Base-by-base conservation (phyloP, 2,888 invertebrate species). In the Hybos culiciformis region DNA sequence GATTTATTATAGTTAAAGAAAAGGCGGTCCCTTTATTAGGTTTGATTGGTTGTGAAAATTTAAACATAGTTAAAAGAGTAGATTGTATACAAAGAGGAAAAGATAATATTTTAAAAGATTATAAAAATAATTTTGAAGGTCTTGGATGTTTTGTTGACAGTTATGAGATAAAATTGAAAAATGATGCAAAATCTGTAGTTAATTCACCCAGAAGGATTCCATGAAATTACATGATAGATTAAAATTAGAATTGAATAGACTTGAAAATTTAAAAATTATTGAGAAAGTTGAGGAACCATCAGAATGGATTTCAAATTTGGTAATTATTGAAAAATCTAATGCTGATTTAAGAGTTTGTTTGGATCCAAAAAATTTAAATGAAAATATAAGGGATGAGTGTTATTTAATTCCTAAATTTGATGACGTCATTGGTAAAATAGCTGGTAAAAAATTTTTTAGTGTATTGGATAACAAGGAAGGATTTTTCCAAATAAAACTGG, bases 401-500 rank as follows among this genome's bases (percentile, higher is more conserved):
- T 18, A 17, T 33, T 11, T 15, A 33, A 33, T 45, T 34, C 41
- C 44, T 11, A 26, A 37, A 4, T 43, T 43, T 24, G 43, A 37
- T 12, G 33, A 43, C 15, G 39, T 46, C 19, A 46, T 37, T 26
- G 8, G 26, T 6, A 21, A 37, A 33, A 31, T 43, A 29, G 34
- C 37, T 33, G 37, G 32, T 21, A 42, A 39, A 36, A 39, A 39
- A 3, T 21, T 41, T 21, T 41, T 43, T 41, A 24, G 24, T 7
- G 41, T 43, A 21, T 39, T 46, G 11, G 41, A 46, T 34, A 15
- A 39, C 2, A 46, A 43, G 39, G 46, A 45, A 15, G 41, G 45
- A 3, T 41, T 26, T 24, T 45, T 14, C 9, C 45, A 45, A 33
- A 32, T 45, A 8, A 17, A 42, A 34, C 19, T 42, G 14, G 36